These are phyloP conservation scores for Oedothorax gibbosus DNA, from an alignment of 1,140 invertebrate species.

Conservation along the genomic window DNA sequence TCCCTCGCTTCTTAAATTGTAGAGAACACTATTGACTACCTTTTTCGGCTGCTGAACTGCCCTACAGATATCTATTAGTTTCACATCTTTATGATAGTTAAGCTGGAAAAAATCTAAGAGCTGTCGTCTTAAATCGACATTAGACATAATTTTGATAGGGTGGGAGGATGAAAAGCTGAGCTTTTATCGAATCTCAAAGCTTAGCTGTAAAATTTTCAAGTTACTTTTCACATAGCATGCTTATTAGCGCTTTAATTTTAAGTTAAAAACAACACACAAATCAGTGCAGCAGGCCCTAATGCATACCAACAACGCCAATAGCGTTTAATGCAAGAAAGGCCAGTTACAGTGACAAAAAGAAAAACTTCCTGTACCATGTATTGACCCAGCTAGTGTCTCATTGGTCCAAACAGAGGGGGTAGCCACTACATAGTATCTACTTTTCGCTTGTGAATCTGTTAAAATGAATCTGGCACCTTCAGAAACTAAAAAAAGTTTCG, in stretches of 20 bases:
- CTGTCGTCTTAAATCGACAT: constrained; percentile 59
- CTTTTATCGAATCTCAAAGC: constrained; percentile 49
- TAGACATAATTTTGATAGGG: constrained; percentile 58
- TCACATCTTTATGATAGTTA: constrained; percentile 57
- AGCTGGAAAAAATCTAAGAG: constrained; percentile 58
- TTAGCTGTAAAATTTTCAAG: constrained; percentile 36
- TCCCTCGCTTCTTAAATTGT: constrained; percentile 64
- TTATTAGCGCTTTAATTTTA: constrained; percentile 46
- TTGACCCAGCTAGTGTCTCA: constrained; percentile 55
- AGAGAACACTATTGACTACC: constrained; percentile 65
- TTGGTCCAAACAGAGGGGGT: constrained; percentile 44
- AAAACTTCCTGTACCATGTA: constrained; percentile 59
- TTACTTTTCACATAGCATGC: constrained; percentile 58
- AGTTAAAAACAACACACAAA: constrained; percentile 60
- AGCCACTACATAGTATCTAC: constrained; percentile 29
- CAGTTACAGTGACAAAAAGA: constrained; percentile 60
- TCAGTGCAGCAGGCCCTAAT: constrained; percentile 57
- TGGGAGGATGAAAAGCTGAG: constrained; percentile 46
- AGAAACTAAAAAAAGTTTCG: too few species aligned
- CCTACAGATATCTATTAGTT: constrained; percentile 58
- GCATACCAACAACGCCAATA: constrained; percentile 60
- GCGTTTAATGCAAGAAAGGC: constrained; percentile 51
- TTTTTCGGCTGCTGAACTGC: constrained; percentile 62
- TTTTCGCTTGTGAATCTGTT: too few species aligned
- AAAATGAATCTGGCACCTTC: too few species aligned